Evolutionary conservation across 2,888 invertebrate species (phyloP).

Genomic region (Choreutis nemorana): DNA sequence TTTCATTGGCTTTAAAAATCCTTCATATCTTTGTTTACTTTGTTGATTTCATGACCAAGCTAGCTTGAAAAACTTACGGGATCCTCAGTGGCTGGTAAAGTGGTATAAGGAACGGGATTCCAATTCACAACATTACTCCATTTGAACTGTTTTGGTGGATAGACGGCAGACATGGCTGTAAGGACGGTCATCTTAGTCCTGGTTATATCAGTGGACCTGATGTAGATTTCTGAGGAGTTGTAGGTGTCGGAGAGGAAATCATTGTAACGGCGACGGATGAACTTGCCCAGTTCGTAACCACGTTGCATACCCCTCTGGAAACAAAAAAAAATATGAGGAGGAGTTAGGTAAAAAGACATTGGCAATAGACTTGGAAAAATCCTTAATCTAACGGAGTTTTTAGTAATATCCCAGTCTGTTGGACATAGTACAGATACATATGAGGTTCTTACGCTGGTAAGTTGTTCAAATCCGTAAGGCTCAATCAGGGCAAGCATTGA

Average conservation of each 20-base stretch:
- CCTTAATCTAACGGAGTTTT: no score
- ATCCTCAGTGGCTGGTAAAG: slow-evolving; percentile 17
- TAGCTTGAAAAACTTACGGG: slow-evolving; percentile 23
- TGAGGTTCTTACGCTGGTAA: slow-evolving; percentile 21
- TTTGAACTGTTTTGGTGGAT: slow-evolving; percentile 1
- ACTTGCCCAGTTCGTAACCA: slow-evolving; percentile 20
- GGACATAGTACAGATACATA: no score
- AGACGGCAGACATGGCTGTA: slow-evolving; percentile 3
- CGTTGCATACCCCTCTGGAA: slow-evolving; percentile 20
- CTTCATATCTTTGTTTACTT: no score
- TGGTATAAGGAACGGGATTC: slow-evolving; percentile 5
- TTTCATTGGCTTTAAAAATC: no score
- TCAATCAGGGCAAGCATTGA: slow-evolving; percentile 11
- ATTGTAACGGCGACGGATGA: slow-evolving; percentile 21
- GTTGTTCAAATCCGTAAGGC: slow-evolving; percentile 25
- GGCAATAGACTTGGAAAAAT: no score
- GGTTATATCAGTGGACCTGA: slow-evolving; percentile 3
- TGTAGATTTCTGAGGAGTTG: slow-evolving; percentile 20
- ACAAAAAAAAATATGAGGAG: no score
- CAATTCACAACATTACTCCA: slow-evolving; percentile 4
- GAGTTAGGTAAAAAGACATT: no score
- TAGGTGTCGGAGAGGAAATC: slow-evolving; percentile 20
- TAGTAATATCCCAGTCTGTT: no score
- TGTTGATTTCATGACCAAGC: no score
- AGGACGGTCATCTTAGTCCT: slow-evolving; percentile 5